Base-by-base conservation (phyloP, 37 sponge, comb jelly and placozoan genomes). In the Oopsacas minuta region DNA sequence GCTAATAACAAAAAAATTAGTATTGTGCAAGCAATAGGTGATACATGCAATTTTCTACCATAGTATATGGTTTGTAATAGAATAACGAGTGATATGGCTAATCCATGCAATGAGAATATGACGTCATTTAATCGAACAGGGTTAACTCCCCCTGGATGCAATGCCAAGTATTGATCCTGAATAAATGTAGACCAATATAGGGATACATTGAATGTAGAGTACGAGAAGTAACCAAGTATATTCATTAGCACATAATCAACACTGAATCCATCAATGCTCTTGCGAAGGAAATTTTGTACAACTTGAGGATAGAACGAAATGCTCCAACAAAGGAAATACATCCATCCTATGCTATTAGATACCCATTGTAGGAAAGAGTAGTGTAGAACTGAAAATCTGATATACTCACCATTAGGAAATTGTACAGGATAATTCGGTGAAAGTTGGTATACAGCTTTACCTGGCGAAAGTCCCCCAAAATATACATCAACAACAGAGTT, bases 231-330 rank as follows among this genome's bases (percentile, higher is more conserved):
- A 0, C 99, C 99, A 42, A 88, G 88, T 36, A 94, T 83, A 83
- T 97, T 97, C 61, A 89, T 86, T 12, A 90, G 91, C 0, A 97
- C 87, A 52, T 90, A 97, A 84, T 97, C 99, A 89, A 97, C 94
- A 84, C 85, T 97, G 35, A 94, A 90, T 36, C 99, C 99, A 35
- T 89, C 75, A 15, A 91, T 93, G 89, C 92, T 96, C 23, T 89
- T 53, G 23, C 91, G 83, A 20, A 83, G 81, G 86, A 86, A 90
- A 81, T 93, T 93, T 23, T 88, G 86, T 39, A 94, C 39, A 35
- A 94, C 90, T 90, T 96, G 97, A 28, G 97, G 97, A 37, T 96
- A 96, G 83, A 96, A 96, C 35, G 97, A 96, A 0, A 96, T 69
- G 69, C 91, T 87, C 97, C 97, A 96, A 25, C 90, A 88, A 1